Evolutionary conservation across 2,797 vertebrate species (phyloP), one percentile per base, ranked within the genome.

Genomic region (Amblyraja radiata): DNA sequence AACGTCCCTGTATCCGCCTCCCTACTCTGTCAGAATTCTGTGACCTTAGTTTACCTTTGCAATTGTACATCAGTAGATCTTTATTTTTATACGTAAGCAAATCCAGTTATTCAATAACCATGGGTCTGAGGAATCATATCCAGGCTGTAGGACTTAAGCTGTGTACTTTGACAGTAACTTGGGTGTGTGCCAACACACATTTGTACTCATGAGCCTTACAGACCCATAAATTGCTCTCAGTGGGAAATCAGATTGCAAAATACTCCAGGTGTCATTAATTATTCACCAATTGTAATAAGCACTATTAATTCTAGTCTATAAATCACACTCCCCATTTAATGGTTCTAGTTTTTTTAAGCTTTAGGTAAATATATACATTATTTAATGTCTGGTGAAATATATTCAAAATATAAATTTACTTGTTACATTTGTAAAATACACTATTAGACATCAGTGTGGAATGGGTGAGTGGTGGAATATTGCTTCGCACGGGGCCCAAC

Each of bases 181-280:
- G 83, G 83, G 16, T n/a, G 1, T 32, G 28, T 32, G 61, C 84
- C 84, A 68, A 88, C 14, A 65, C 54, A 32, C 58, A 63, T 86
- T 63, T 63, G 83, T 13, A 86, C 61, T 68, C 16, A 18, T 32
- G n/a, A 88, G 84, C 6, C 63, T 65, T 36, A 32, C 61, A 88
- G 84, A 68, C 16, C n/a, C 2, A 68, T 9, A 88, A 65, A 65
- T 68, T 88, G 61, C n/a, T 65, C n/a, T 36, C 84, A 21, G 61
- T 21, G 84, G 63, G 61, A 88, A 88, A 68, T 88, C 84, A 68
- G n/a, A 88, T 68, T 88, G n/a, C 84, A 65, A 88, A 88, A 88
- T n/a, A 88, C 84, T 65, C 84, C 84, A 88, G 84, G 84, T 88
- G 84, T 32, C 61, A 68, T 88, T 88, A 36, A 68, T 88, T 68